Base-by-base conservation (phyloP, 2,113 vertebrate genomes). In the Cyphomyrus discorhynchus region DNA sequence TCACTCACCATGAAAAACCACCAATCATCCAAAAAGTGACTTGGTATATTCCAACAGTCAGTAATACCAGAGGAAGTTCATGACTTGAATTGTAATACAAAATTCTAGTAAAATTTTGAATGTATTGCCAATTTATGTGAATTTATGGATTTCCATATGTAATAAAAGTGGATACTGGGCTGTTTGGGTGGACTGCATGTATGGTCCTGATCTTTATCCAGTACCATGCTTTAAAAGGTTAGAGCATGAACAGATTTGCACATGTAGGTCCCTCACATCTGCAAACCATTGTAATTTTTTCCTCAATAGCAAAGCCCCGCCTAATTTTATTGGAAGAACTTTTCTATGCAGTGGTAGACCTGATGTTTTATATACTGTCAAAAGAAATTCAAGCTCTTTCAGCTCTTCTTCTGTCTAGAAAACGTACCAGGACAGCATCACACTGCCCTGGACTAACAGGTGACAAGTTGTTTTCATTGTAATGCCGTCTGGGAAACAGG, bases 11-110 rank as follows among this genome's bases (percentile, higher is more conserved):
- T 42, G 19, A 42, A 31, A 88, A 35, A 62, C 46, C 31, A 31
- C 8, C 52, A 91, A 90, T 35, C 90, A 90, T 94, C 92, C 93
- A 94, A 88, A 89, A 90, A 93, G 90, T 94, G 91, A 94, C 90
- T 94, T 90, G 93, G 62, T 92, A 91, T 92, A 91, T 91, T 92
- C 93, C 86, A 11, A 47, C 92, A 88, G 91, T 88, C 87, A 90
- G 89, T 90, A 88, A 93, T 89, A 92, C 86, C 90, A 85, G 91
- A 90, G 89, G 90, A 84, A 90, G 91, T 84, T 85, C 84, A 92
- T 90, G 88, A 93, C 91, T 46, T 89, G 74, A 93, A 82, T 90
- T 90, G 91, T 92, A 93, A 89, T 93, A 90, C 84, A 93, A 89
- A 91, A 92, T 91, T 9, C 49, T 91, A 86, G 92, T 91, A 89